phyloP scores from a whole-genome alignment of 2,888 invertebrate genomes.

The Aleiodes leptofemur region DNA sequence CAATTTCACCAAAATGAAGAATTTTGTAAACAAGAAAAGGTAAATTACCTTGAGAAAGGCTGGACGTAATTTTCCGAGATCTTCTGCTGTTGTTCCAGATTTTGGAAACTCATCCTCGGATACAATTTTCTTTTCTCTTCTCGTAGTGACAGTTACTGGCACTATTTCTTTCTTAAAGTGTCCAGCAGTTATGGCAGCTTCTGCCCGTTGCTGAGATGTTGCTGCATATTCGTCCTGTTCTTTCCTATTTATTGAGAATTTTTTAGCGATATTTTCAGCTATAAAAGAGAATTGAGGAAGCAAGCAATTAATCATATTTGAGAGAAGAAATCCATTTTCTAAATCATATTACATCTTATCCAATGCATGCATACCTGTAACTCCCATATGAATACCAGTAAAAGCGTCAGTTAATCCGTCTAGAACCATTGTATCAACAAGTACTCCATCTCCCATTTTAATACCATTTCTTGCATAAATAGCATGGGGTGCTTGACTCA shows the following conservation, averaged over 20 bases:
- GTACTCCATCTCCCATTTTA: conserved; percentile 81
- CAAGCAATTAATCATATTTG: conserved; percentile 3
- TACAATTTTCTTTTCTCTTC: conserved; percentile 76
- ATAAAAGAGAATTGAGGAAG: conserved; percentile 36
- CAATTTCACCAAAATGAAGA: background rate
- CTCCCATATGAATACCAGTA: conserved; percentile 85
- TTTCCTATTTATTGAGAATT: conserved; percentile 80
- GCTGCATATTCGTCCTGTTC: conserved; percentile 85
- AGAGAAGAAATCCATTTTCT: background rate
- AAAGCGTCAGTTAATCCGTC: conserved; percentile 89
- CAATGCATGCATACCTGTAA: conserved; percentile 79
- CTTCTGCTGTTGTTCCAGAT: conserved; percentile 79
- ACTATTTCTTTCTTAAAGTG: conserved; percentile 85
- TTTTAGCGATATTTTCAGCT: conserved; percentile 87
- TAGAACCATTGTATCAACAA: conserved; percentile 81
- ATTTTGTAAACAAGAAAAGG: conserved; percentile 7
- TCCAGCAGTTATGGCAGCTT: conserved; percentile 79
- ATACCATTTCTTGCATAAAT: conserved; percentile 80
- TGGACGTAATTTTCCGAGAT: conserved; percentile 80
- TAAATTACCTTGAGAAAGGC: conserved; percentile 79
- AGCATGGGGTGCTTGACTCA: conserved; percentile 86
- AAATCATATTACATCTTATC: conserved; percentile 8
- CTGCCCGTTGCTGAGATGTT: conserved; percentile 82
- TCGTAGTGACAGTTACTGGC: conserved; percentile 78
- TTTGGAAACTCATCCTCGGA: conserved; percentile 84